Base-by-base conservation (phyloP, 2,797 vertebrate species). In the Pagetopsis macropterus region DNA sequence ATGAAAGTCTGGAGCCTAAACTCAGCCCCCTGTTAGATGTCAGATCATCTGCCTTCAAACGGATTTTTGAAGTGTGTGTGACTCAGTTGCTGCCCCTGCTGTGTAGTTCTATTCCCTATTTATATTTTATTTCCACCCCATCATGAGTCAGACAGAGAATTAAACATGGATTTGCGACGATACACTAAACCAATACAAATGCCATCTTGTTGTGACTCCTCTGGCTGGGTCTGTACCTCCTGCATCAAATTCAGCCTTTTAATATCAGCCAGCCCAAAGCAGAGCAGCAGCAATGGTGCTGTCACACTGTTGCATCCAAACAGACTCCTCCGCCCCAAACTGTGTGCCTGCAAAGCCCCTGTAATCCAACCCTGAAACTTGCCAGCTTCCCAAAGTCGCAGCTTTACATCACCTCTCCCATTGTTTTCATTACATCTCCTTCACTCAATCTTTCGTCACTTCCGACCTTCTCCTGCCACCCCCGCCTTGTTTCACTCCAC, bases 241-340 rank as follows among this genome's bases (percentile, higher is more conserved):
- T 72, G 67, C 75, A 68, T 84, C 75, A 75, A 72, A 86, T 81
- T 69, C 65, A 72, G 56, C 52, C 77, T 86, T 27, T 84, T 89
- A 76, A 87, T 84, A 85, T 71, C 72, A 82, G 81, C 52, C 84
- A 76, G 69, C 71, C 69, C 67, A 75, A 79, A 80, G 73, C 78
- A 4, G 58, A 58, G 82, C 65, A 61, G 49, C 64, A 66, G 82
- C 72, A 58, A 70, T 76, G 72, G 75, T 76, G 79, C 79, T 70
- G 83, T 86, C 81, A 86, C 19, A 81, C 83, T 76, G 72, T 88
- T 87, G 88, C 82, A 85, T 82, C 83, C 75, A 78, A 88, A 82
- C 77, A 65, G 66, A 78, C 75, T 85, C 64, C 75, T 76, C 76
- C 6, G 12, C 65, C 57, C 67, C 66, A 54, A 80, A 88, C 17